Base-by-base conservation (phyloP, 2,113 vertebrate genomes). In the Garra rufa region DNA sequence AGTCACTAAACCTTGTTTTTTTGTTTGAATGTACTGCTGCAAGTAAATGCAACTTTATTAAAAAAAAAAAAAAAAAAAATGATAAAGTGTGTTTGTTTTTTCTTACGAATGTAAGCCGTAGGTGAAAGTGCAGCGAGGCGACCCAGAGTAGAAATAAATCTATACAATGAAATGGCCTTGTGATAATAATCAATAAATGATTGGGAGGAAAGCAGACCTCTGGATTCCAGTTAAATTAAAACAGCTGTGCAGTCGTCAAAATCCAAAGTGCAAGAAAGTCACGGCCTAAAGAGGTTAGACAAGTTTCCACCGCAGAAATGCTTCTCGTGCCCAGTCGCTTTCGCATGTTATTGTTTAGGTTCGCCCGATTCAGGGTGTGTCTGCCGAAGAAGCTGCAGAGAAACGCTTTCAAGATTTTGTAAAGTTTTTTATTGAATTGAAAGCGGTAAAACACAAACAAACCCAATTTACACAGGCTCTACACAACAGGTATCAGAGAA, bases 361-460 rank as follows among this genome's bases (percentile, higher is more conserved):
- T 24, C n/a, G 15, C 43, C 14, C 4, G 3, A 65, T 3, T 6
- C 15, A 17, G 15, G 15, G 77, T 10, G n/a, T 79, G 13, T 9
- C 24, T 7, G 50, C 80, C 34, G 73, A 78, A 82, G 44, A 80
- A n/a, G 11, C 76, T 21, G 0, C 63, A 69, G 17, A 26, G 15
- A 30, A 41, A 4, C 0, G 9, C 30, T 82, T 79, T 74, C 10
- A 74, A 48, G 55, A 63, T 43, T 61, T 82, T 71, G 8, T 21
- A 30, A 48, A n/a, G 3, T 17, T 69, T 87, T 83, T 85, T 78
- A 77, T 88, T 90, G 86, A 85, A 88, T 79, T 78, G 55, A 80
- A 86, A 88, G 85, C 81, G 70, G 85, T 83, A 61, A 76, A 85
- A 88, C 84, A 88, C 83, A 86, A 87, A 83, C 30, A 81, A 77